Percentiles rank a stretch among this genome's conserved stretches.
These are phyloP conservation scores for Sceloporus undulatus DNA, from an alignment of 2,113 vertebrate genomes.

Conservation along the genomic window DNA sequence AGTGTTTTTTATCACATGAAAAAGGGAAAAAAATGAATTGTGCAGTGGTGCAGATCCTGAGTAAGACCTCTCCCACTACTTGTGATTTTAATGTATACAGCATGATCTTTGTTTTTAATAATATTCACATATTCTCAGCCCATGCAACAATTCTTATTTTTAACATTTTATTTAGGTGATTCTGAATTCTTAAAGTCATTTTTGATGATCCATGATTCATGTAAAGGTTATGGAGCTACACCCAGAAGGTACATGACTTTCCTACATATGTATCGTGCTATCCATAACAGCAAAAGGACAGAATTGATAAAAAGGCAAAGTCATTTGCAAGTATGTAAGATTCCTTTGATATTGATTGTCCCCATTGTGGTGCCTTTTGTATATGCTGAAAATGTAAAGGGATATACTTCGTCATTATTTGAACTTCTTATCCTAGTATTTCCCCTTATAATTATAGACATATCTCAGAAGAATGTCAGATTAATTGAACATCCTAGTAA, in stretches of 20 bases:
- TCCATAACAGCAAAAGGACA: slow-evolving; percentile 88
- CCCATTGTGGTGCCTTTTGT: not conserved
- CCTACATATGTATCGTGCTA: slow-evolving; percentile 84
- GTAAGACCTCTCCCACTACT: not conserved
- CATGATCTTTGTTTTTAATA: not conserved
- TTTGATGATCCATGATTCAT: slow-evolving; percentile 92
- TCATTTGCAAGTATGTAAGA: slow-evolving; percentile 89
- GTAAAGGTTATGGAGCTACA: slow-evolving; percentile 88
- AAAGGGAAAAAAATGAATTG: not conserved
- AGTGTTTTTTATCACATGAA: not conserved
- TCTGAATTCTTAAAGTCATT: slow-evolving; percentile 89
- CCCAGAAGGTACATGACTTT: slow-evolving; percentile 95
- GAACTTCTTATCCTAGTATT: not conserved
- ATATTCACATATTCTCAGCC: slow-evolving; percentile 9
- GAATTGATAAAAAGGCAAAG: slow-evolving; percentile 91
- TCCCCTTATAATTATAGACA: not conserved
- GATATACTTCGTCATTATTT: too few relatives aligned
- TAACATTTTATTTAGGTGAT: slow-evolving; percentile 72
- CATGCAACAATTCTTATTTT: slow-evolving; percentile 43
- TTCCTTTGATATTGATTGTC: not conserved
- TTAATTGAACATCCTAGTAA: not conserved
- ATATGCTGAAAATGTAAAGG: too few relatives aligned
- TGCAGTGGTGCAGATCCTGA: not conserved
- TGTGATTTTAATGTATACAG: not conserved
- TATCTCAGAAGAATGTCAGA: not conserved